These are phyloP conservation scores for Thalassaphorura encarpata DNA, from an alignment of 1,140 invertebrate genomes.

Conservation along the genomic window DNA sequence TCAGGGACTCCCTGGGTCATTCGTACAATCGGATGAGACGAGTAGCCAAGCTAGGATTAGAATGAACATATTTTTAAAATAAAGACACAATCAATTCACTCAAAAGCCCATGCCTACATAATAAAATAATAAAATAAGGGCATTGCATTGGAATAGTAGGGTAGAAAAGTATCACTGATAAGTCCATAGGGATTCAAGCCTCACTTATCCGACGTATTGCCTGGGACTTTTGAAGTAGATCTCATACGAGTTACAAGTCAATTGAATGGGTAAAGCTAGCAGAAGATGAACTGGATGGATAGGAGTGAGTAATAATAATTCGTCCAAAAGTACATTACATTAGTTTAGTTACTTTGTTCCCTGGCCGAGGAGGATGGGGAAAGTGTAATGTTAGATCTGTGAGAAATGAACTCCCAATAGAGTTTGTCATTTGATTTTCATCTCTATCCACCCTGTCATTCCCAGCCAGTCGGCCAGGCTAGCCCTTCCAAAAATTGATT, in stretches of 20 bases:
- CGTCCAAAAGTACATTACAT: not conserved
- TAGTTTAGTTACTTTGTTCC: not conserved
- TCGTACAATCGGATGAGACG: no score
- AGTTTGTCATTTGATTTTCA: constrained; percentile 34
- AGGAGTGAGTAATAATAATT: not conserved
- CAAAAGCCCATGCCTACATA: no score
- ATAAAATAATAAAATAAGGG: no score
- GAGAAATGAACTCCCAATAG: constrained; percentile 34
- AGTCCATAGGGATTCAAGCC: not conserved
- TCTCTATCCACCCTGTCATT: no score
- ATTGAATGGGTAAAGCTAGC: not conserved
- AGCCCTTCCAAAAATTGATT: no score
- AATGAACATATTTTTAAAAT: no score
- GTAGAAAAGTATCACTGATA: not conserved
- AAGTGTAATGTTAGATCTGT: constrained; percentile 31
- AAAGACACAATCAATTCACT: no score
- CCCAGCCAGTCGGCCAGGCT: no score
- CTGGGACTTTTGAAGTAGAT: not conserved
- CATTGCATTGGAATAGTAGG: no score
- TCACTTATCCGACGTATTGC: not conserved
- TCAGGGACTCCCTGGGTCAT: no score
- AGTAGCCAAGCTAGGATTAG: no score
- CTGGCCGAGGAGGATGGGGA: not conserved
- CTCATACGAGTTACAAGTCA: not conserved
- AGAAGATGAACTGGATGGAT: not conserved